Evolutionary conservation across 2,113 vertebrate genomes (phyloP), one percentile per base, ranked within the genome.

Genomic region (Bufo gargarizans): DNA sequence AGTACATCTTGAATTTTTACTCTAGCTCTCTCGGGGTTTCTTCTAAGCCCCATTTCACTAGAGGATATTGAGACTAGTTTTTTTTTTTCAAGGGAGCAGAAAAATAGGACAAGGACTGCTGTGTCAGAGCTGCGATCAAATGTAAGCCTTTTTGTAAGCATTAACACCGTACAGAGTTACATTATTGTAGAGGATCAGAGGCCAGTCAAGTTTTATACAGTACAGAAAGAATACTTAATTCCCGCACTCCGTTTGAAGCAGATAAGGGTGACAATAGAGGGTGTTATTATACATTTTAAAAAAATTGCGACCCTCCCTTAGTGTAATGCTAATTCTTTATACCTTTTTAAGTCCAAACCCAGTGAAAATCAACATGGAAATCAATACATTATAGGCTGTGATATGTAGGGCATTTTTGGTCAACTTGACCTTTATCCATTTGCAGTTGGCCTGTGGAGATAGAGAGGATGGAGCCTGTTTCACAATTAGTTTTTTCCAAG

Each of bases 91-190:
- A 63, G 45, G 16, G 14, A 85, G 17, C 4, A 47, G 50, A 72
- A 86, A 86, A 87, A 59, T 86, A 79, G 84, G 85, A 63, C 77
- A 81, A 87, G 77, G 86, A 80, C 77, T 80, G 77, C 77, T 87
- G 74, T 79, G 77, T 87, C 77, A 80, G 85, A 67, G 50, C 67
- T 71, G 77, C 49, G 72, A 55, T 86, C 59, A 86, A 22, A 55
- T 86, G 59, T 33, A 33, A 79, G 45, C 77, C 67, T 47, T 65
- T 55, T 67, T 43, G 85, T 79, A 86, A 86, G 85, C 85, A 79
- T 79, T 77, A 50, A 67, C 17, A 85, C 13, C 4, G 20, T 76
- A 53, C 74, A 86, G 76, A 50, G 55, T 16, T 9, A 56, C 55
- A 43, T 43, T 61, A 59, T 50, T 63, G 59, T 55, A 63, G 67